phyloP scores from a whole-genome alignment of 1,140 invertebrate genomes.

The Vanessa tameamea region DNA sequence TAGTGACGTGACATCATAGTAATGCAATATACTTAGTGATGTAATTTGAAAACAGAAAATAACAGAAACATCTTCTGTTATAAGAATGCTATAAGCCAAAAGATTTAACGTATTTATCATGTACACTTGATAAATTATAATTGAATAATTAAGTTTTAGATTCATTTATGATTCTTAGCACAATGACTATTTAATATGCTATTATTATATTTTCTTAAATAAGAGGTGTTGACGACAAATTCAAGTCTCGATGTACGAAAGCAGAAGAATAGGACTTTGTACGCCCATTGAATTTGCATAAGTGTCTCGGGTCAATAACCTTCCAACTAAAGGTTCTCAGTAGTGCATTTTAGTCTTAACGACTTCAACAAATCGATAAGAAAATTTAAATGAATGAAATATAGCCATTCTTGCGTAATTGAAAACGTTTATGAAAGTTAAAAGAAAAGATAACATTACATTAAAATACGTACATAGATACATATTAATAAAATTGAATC shows the following conservation, averaged over 20 bases:
- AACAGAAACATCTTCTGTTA: too few species aligned
- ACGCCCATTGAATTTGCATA: slow-evolving; percentile 34
- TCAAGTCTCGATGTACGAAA: slow-evolving; percentile 9
- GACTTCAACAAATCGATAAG: slow-evolving; percentile 9
- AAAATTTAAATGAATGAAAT: slow-evolving; percentile 6
- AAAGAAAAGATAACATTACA: slow-evolving; percentile 11
- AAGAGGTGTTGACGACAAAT: slow-evolving; percentile 21
- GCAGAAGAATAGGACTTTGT: slow-evolving; percentile 27
- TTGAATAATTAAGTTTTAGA: too few species aligned
- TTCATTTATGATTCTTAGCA: too few species aligned
- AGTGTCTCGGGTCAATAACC: slow-evolving; percentile 28
- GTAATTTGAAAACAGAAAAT: too few species aligned
- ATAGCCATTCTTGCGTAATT: neutral
- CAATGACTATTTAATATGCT: too few species aligned
- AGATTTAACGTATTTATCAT: too few species aligned
- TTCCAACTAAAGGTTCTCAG: slow-evolving; percentile 13
- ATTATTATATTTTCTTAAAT: neutral
- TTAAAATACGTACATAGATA: neutral
- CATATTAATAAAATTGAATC: neutral
- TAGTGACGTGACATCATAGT: slow-evolving; percentile 34
- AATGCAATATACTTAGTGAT: neutral
- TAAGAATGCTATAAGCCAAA: too few species aligned
- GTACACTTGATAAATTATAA: too few species aligned
- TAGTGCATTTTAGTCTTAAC: slow-evolving; percentile 6
- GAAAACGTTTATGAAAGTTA: slow-evolving; percentile 12